Conservation (phyloP, 2,797 vertebrate genomes). For the Helarctos malayanus region DNA sequence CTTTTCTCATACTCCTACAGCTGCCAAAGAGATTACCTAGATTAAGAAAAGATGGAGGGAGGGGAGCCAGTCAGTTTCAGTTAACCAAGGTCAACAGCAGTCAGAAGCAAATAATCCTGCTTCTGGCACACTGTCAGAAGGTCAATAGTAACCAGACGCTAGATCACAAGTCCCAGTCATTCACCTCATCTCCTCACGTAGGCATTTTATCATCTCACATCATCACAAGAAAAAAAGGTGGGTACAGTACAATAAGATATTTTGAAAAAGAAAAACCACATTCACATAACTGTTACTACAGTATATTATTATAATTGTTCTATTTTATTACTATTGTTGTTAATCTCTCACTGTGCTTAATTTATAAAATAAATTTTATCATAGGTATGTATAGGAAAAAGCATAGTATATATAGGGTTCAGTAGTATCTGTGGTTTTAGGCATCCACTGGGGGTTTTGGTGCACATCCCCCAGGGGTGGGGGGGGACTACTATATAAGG, state of each 20-base stretch:
- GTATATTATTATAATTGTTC: neutral
- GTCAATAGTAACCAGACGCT: neutral
- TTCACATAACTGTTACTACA: neutral
- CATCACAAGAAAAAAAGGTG: neutral
- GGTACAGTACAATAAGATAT: neutral
- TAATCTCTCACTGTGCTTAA: neutral
- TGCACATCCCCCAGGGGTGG: neutral
- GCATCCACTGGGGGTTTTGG: neutral
- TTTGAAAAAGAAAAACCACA: neutral
- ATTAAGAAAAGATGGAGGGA: neutral
- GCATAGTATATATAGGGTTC: neutral
- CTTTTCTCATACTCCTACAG: neutral
- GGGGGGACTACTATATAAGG: neutral
- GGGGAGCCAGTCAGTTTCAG: neutral
- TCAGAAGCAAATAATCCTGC: neutral
- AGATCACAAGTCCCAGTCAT: neutral
- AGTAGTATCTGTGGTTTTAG: neutral
- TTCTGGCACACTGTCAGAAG: neutral
- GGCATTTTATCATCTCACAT: neutral
- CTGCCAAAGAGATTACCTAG: neutral
- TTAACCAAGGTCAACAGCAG: neutral
- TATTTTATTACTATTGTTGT: neutral
- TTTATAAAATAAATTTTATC: neutral
- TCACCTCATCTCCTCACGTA: neutral
- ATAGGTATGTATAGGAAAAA: neutral